Percentiles rank a stretch among this genome's conserved stretches.
phyloP scores from a whole-genome alignment of 2,888 invertebrate genomes.

The Papilio demoleus region DNA sequence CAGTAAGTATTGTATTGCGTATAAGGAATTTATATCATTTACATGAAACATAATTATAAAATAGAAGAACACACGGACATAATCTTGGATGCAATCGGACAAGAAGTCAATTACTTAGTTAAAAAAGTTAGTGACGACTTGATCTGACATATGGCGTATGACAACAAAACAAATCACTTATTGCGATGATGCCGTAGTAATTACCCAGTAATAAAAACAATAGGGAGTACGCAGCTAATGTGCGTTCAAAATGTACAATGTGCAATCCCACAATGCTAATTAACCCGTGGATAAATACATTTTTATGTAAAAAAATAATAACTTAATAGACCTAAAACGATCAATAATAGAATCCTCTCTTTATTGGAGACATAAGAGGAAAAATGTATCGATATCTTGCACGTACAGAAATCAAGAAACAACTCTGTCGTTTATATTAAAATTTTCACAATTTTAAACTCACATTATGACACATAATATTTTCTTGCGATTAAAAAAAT shows the following conservation, averaged over 20 bases:
- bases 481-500: too few relatives aligned
- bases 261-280: slow-evolving; percentile 32
- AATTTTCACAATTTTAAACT: too few relatives aligned
- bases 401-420: too few relatives aligned
- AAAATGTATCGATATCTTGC: background rate
- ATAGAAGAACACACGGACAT: slow-evolving; percentile 23
- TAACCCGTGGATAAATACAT: slow-evolving; percentile 10
- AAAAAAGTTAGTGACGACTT: slow-evolving; percentile 29
- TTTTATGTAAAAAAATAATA: slow-evolving; percentile 12
- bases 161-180: slow-evolving; percentile 67
- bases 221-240: slow-evolving; percentile 56
- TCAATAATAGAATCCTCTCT: background rate
- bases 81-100: slow-evolving; percentile 23
- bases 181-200: slow-evolving; percentile 65
- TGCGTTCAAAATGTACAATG: slow-evolving; percentile 47
- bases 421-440: too few relatives aligned
- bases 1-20: background rate
- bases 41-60: slow-evolving; percentile 2
- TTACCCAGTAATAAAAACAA: slow-evolving; percentile 73
- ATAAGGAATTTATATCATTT: background rate
- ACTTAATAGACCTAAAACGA: background rate
- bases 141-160: slow-evolving; percentile 47
- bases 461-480: too few relatives aligned
- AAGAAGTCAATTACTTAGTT: slow-evolving; percentile 34
- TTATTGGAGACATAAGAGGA: background rate